These are phyloP conservation scores for Drosophila peninsularis DNA, from an alignment of 2,888 invertebrate genomes.

Conservation along the genomic window DNA sequence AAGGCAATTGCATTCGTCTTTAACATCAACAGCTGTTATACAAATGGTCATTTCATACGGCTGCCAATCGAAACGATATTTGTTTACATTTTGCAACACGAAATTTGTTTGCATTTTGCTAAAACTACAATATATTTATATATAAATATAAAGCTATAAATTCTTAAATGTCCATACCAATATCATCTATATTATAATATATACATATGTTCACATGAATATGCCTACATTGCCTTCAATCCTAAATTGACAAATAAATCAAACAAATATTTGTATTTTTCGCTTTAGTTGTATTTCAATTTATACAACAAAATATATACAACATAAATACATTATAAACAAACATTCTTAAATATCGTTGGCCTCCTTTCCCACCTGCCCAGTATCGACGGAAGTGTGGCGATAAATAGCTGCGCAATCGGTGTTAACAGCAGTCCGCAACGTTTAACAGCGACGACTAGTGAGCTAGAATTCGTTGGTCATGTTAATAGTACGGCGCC, in stretches of 20 bases:
- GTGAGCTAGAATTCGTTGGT: background rate
- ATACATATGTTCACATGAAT: background rate
- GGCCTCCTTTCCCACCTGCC: background rate
- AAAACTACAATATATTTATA: background rate
- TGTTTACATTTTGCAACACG: background rate
- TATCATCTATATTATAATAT: too few species aligned
- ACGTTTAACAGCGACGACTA: background rate
- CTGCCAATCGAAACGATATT: background rate
- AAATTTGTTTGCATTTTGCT: background rate
- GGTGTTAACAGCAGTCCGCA: background rate
- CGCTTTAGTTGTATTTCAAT: background rate
- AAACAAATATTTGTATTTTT: conserved; percentile 4
- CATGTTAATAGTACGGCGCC: conserved; percentile 3
- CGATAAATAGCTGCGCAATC: conserved; percentile 1
- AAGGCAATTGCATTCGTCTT: background rate
- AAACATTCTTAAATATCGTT: background rate
- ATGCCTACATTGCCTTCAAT: background rate
- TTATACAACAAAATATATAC: background rate
- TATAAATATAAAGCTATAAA: background rate
- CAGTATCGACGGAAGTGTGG: background rate
- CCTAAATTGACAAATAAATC: conserved; percentile 1
- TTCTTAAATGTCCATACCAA: background rate
- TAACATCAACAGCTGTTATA: background rate
- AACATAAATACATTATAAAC: too few species aligned
- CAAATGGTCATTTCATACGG: background rate